Conservation (phyloP, 1,140 invertebrate species). For the Probaryconus sp. region DNA sequence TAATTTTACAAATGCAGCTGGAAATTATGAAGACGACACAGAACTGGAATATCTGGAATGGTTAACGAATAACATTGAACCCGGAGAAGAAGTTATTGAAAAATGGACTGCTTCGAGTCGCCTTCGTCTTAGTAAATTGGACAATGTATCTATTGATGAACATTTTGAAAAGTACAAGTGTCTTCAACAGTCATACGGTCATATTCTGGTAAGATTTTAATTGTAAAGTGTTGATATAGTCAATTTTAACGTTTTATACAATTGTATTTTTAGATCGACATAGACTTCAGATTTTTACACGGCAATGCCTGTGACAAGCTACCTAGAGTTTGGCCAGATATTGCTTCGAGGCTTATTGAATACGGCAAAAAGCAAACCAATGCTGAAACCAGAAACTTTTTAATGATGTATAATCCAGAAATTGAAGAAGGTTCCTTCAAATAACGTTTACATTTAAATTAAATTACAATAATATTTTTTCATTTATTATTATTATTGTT, state of each 20-base stretch:
- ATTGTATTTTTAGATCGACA: slow-evolving; percentile 46
- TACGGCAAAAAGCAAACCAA: slow-evolving; percentile 49
- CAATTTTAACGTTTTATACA: too few relatives aligned
- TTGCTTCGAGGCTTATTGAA: slow-evolving; percentile 42
- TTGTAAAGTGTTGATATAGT: not conserved
- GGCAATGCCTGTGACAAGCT: slow-evolving; percentile 45
- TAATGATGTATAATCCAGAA: slow-evolving; percentile 38
- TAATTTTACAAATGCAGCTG: slow-evolving; percentile 34
- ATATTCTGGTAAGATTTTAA: slow-evolving; percentile 42
- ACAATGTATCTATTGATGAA: slow-evolving; percentile 40
- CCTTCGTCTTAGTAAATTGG: slow-evolving; percentile 38
- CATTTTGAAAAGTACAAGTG: slow-evolving; percentile 52
- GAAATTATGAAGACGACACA: slow-evolving; percentile 34
- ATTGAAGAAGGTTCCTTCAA: slow-evolving; percentile 55
- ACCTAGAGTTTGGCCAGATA: slow-evolving; percentile 36
- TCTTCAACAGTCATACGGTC: slow-evolving; percentile 47
- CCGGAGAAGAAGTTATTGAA: slow-evolving; percentile 35
- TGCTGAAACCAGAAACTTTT: slow-evolving; percentile 47
- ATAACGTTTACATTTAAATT: too few relatives aligned
- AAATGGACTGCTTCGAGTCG: slow-evolving; percentile 50
- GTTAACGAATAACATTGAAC: slow-evolving; percentile 39
- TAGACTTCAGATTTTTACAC: slow-evolving; percentile 51
- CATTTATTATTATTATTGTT: not conserved
- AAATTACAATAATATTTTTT: not conserved
- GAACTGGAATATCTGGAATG: slow-evolving; percentile 47